These are phyloP conservation scores for Xestia xanthographa DNA, from an alignment of 2,888 invertebrate genomes.

Conservation along the genomic window DNA sequence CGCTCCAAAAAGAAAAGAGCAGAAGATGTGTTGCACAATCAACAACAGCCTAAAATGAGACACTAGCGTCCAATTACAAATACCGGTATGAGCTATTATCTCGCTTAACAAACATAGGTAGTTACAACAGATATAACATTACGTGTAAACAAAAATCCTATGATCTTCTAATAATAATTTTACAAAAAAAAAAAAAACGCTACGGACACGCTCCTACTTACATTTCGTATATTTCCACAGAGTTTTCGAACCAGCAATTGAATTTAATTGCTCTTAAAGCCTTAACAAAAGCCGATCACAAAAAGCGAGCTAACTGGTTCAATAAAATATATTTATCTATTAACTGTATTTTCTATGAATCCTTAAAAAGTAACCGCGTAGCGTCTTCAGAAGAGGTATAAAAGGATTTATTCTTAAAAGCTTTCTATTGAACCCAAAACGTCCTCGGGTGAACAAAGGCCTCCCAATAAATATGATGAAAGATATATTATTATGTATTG, in stretches of 20 bases:
- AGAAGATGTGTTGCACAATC: too few species aligned
- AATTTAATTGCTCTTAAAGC: constrained; percentile 38
- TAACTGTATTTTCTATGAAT: constrained; percentile 29
- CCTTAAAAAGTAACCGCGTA: not conserved
- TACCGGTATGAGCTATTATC: too few species aligned
- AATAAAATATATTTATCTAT: constrained; percentile 19
- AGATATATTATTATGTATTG: not conserved
- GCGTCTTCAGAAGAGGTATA: not conserved
- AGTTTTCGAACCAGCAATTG: constrained; percentile 33
- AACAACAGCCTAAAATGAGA: too few species aligned
- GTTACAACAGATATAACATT: too few species aligned
- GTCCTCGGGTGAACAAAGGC: not conserved
- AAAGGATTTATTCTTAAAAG: constrained; percentile 13
- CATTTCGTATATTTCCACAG: constrained; percentile 17
- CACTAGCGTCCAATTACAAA: too few species aligned
- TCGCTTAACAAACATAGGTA: too few species aligned
- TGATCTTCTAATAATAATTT: too few species aligned
- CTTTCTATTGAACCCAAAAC: constrained; percentile 16
- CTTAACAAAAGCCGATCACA: constrained; percentile 16
- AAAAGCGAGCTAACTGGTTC: constrained; percentile 14
- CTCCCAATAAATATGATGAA: constrained; percentile 1
- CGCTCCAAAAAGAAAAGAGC: too few species aligned
- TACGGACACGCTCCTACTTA: not conserved
- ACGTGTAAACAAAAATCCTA: too few species aligned
- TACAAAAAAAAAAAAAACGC: too few species aligned